phyloP scores from a whole-genome alignment of 2,888 invertebrate genomes.

The Crossocerus cetratus region DNA sequence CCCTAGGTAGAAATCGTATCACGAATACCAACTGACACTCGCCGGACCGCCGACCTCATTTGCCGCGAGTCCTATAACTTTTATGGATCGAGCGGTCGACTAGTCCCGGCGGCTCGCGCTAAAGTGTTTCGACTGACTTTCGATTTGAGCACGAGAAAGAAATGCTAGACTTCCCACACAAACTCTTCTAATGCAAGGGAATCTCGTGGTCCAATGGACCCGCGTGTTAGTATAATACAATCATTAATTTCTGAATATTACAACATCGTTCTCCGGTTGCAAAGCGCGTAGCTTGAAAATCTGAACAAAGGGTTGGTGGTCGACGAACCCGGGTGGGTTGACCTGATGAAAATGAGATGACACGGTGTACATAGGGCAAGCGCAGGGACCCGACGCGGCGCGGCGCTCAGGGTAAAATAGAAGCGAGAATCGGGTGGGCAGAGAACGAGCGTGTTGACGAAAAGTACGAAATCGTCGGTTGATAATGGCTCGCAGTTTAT shows the following conservation, averaged over 20 bases:
- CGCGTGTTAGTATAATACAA: slow-evolving; percentile 40
- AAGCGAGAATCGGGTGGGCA: not conserved
- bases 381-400: not conserved
- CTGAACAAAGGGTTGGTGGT: slow-evolving; percentile 6
- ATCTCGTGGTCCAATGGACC: slow-evolving; percentile 9
- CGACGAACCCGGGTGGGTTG: not conserved
- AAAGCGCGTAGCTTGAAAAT: too few species aligned
- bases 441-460: slow-evolving; percentile 58
- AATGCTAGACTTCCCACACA: too few species aligned
- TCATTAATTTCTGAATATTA: slow-evolving; percentile 48
- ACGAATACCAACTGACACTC: too few species aligned
- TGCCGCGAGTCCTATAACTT: too few species aligned
- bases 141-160: too few species aligned
- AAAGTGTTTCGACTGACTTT: too few species aligned
- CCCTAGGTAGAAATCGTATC: not conserved
- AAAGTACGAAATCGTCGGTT: slow-evolving; percentile 72
- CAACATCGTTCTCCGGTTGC: slow-evolving; percentile 7
- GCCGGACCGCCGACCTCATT: too few species aligned
- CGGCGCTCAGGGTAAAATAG: not conserved
- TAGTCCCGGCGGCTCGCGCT: too few species aligned
- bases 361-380: not conserved
- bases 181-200: too few species aligned
- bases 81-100: too few species aligned
- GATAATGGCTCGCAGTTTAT: slow-evolving; percentile 73
- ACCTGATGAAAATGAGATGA: not conserved